These are phyloP conservation scores for Campoplex capitator DNA, from an alignment of 2,888 invertebrate species.

Conservation along the genomic window DNA sequence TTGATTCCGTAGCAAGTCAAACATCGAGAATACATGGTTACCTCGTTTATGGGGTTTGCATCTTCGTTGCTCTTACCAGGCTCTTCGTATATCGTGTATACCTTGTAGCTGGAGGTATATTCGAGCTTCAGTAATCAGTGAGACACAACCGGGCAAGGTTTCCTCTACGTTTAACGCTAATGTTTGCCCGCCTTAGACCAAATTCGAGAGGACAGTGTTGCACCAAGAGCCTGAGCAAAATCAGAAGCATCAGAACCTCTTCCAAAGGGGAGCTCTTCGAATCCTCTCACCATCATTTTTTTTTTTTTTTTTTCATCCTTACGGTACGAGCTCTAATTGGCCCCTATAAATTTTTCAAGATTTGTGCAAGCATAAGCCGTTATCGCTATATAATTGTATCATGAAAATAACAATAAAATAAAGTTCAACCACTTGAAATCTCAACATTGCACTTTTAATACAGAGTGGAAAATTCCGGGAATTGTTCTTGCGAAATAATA, in stretches of 20 bases:
- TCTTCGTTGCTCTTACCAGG: conserved; percentile 24
- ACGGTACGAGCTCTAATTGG: conserved; percentile 58
- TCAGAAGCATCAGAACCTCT: conserved; percentile 58
- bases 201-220: conserved; percentile 73
- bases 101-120: conserved; percentile 69
- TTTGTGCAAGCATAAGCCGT: conserved; percentile 12
- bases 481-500: neutral
- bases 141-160: conserved; percentile 65
- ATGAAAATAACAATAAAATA: neutral
- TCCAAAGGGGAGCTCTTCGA: conserved; percentile 12
- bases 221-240: conserved; percentile 72
- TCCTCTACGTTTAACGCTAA: conserved; percentile 66
- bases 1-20: conserved; percentile 65
- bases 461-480: neutral
- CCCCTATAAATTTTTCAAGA: conserved; percentile 32
- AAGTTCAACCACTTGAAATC: conserved; percentile 6
- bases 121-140: conserved; percentile 75
- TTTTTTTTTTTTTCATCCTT: conserved; percentile 29
- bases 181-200: conserved; percentile 76
- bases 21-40: conserved; percentile 63
- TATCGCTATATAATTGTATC: neutral
- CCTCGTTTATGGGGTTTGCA: conserved; percentile 7
- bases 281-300: neutral
- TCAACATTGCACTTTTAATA: neutral
- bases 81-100: conserved; percentile 43